Evolutionary conservation across 2,888 invertebrate genomes (phyloP).

Genomic region (Meta bourneti): DNA sequence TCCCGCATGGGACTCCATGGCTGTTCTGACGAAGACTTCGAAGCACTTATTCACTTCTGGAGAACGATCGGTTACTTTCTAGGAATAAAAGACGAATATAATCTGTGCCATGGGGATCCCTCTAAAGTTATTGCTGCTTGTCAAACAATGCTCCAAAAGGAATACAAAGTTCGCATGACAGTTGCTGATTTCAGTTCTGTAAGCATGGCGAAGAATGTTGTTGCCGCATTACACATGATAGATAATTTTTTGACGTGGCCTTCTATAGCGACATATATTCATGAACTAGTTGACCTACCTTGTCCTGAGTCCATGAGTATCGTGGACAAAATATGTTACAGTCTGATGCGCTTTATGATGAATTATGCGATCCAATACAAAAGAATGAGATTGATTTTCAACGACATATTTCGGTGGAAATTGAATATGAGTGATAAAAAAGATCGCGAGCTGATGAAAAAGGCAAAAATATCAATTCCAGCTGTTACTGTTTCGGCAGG

Average conservation of each 20-base stretch:
- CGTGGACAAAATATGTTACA: slow-evolving; percentile 39
- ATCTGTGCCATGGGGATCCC: slow-evolving; percentile 74
- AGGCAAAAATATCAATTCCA: neutral
- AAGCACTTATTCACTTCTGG: slow-evolving; percentile 91
- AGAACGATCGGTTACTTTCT: slow-evolving; percentile 89
- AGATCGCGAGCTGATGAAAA: slow-evolving; percentile 14
- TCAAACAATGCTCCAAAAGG: slow-evolving; percentile 51
- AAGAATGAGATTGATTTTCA: slow-evolving; percentile 39
- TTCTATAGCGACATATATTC: slow-evolving; percentile 49
- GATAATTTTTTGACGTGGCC: slow-evolving; percentile 46
- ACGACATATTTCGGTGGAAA: slow-evolving; percentile 56
- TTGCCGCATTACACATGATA: slow-evolving; percentile 37
- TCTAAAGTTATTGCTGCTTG: slow-evolving; percentile 60
- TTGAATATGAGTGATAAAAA: slow-evolving; percentile 43
- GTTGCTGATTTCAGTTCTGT: slow-evolving; percentile 47
- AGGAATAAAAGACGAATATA: slow-evolving; percentile 87
- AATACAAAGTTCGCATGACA: slow-evolving; percentile 38
- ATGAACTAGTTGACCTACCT: slow-evolving; percentile 53
- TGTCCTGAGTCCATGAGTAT: slow-evolving; percentile 38
- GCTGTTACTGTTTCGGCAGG: slow-evolving; percentile 7
- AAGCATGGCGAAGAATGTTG: slow-evolving; percentile 53
- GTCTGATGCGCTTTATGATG: slow-evolving; percentile 39
- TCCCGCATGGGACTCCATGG: slow-evolving; percentile 85
- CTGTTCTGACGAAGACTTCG: slow-evolving; percentile 85
- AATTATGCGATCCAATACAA: slow-evolving; percentile 6